Base-by-base conservation (phyloP, 2,113 vertebrate genomes). In the Kryptolebias marmoratus region DNA sequence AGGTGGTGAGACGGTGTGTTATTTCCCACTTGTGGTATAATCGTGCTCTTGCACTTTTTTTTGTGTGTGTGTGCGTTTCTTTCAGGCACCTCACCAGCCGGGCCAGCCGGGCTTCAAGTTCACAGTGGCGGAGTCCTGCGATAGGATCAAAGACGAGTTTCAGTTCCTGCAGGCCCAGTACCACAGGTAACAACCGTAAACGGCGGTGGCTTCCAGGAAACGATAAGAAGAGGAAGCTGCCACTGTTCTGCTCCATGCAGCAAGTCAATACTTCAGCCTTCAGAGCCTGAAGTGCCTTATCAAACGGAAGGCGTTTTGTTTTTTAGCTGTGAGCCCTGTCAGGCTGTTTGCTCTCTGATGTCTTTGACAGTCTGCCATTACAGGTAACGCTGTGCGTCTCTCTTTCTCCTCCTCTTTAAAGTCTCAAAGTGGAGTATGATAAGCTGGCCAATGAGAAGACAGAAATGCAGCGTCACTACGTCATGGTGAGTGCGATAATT, bases 391-490 rank as follows among this genome's bases (percentile, higher is more conserved):
- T 0, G 0, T 56, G 16, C 55, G 14, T 59, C 64, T 45, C 67
- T 47, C 39, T 36, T 32, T 57, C 32, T 85, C 60, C 57, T 32
- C 11, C 32, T 52, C 22, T 22, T 22, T 5, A 4, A 49, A 95
- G 95, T 84, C 92, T 95, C 16, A 96, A 98, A 95, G 96, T 98
- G 93, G 96, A 98, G 86, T 98, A 97, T 60, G 96, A 98, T 76
- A 98, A 98, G 86, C 93, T 98, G 90, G 96, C 96, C 42, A 98
- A 96, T 78, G 96, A 98, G 77, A 98, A 98, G 93, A 98, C 96
- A 0, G 96, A 98, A 91, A 98, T 98, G 96, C 96, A 98, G 93
- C 95, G 96, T 76, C 97, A 98, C 92, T 98, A 98, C 66, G 97
- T 98, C 88, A 98, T 98, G 97, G 97, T 98, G 88, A 97, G 96